phyloP scores from a whole-genome alignment of 2,113 vertebrate genomes.

The Gymnorhina tibicen region DNA sequence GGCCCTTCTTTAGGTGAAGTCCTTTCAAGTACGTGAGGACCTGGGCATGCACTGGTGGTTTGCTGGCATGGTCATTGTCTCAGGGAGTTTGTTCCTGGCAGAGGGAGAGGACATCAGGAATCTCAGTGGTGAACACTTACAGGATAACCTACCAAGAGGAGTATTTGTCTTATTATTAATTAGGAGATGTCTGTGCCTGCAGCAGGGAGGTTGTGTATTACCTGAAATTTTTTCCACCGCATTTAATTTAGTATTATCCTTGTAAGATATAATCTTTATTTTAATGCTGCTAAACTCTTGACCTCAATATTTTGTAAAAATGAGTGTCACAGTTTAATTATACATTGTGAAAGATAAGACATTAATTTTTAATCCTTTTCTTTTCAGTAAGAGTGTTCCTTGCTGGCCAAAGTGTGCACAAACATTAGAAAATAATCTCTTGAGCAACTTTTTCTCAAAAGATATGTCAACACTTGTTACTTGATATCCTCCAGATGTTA shows the following conservation, averaged over 20 bases:
- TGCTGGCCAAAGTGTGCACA: background rate
- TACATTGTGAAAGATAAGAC: background rate
- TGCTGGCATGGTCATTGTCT: background rate
- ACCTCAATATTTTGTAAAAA: constrained; percentile 5
- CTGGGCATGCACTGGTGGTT: rapidly evolving
- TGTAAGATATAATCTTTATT: background rate
- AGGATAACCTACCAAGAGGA: background rate
- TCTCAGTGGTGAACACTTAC: background rate
- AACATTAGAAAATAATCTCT: constrained; percentile 17
- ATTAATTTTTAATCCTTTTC: background rate
- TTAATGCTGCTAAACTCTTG: background rate
- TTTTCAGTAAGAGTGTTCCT: background rate
- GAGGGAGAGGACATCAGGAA: background rate
- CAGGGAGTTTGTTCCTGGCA: background rate
- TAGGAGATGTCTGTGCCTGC: background rate
- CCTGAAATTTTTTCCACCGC: background rate
- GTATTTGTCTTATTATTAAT: background rate
- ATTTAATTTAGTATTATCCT: background rate
- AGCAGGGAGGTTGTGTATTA: background rate
- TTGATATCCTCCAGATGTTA: background rate
- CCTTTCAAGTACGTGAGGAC: rapidly evolving
- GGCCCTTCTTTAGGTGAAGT: background rate
- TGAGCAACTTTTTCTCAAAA: background rate
- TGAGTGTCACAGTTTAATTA: background rate
- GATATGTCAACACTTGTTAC: background rate